Evolutionary conservation across 2,888 invertebrate species (phyloP).

Genomic region (Prosapia bicincta): DNA sequence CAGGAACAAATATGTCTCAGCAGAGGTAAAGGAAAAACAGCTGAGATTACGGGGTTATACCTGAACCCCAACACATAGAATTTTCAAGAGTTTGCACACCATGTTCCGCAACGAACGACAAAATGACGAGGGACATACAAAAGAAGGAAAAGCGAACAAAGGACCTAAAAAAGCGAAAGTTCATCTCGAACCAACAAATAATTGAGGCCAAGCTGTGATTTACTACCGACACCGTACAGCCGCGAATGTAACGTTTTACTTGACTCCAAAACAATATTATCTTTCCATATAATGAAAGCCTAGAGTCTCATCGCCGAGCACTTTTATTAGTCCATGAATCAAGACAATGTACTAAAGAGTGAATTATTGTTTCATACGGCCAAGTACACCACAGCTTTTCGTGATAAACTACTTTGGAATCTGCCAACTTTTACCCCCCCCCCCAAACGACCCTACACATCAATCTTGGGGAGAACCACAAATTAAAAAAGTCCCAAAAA

Average conservation of each 20-base stretch:
- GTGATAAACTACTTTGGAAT: slow-evolving; percentile 2
- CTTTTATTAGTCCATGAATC: not conserved
- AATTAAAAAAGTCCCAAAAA: not conserved
- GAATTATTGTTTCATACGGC: not conserved
- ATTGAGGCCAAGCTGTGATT: too few relatives aligned
- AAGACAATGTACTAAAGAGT: not conserved
- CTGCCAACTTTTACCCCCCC: not conserved
- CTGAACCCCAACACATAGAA: too few relatives aligned
- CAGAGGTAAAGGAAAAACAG: too few relatives aligned
- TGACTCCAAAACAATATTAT: not conserved
- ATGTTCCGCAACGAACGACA: too few relatives aligned
- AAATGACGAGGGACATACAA: too few relatives aligned
- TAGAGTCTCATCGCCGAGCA: not conserved
- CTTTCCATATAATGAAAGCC: slow-evolving; percentile 2
- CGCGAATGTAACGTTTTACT: not conserved
- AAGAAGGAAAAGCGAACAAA: too few relatives aligned
- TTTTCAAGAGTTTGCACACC: too few relatives aligned
- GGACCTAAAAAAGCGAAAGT: too few relatives aligned
- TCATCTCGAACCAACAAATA: too few relatives aligned
- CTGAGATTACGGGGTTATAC: too few relatives aligned
- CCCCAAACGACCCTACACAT: not conserved
- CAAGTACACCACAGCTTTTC: not conserved
- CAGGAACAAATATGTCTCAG: too few relatives aligned
- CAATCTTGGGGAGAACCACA: not conserved
- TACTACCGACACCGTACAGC: too few relatives aligned